Evolutionary conservation across 2,888 invertebrate genomes (phyloP).

Genomic region (Drosophila stalkeri): DNA sequence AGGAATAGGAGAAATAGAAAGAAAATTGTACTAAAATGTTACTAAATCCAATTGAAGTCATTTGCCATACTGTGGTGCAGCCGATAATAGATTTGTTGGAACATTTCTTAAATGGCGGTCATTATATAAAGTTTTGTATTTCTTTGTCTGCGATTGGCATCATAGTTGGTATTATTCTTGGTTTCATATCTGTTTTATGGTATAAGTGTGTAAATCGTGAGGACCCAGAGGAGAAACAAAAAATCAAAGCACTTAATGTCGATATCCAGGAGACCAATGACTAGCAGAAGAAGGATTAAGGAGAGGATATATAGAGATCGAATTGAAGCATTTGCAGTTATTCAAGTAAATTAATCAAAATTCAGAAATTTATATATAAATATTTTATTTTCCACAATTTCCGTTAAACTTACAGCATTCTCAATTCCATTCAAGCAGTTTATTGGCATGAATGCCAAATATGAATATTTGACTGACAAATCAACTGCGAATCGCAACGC

Average conservation of each 20-base stretch:
- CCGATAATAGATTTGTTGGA: conserved; percentile 48
- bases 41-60: conserved; percentile 54
- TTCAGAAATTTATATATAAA: background rate
- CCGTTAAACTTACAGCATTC: conserved; percentile 3
- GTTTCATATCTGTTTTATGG: conserved; percentile 41
- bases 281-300: background rate
- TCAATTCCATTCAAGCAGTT: background rate
- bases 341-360: background rate
- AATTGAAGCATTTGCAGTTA: background rate
- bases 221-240: background rate
- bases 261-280: background rate
- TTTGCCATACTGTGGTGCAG: conserved; percentile 44
- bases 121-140: conserved; percentile 32
- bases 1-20: background rate
- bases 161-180: conserved; percentile 39
- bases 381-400: background rate
- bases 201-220: conserved; percentile 22
- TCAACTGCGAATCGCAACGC: conserved; percentile 12
- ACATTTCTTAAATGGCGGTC: conserved; percentile 43
- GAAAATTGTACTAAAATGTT: conserved; percentile 29
- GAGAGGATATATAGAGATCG: no score
- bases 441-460: no score
- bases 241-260: fast-evolving
- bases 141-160: conserved; percentile 38
- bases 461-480: conserved; percentile 22